phyloP scores from a whole-genome alignment of 53 echinoderm and acorn worm species.

The Temnopleurus reevesii region DNA sequence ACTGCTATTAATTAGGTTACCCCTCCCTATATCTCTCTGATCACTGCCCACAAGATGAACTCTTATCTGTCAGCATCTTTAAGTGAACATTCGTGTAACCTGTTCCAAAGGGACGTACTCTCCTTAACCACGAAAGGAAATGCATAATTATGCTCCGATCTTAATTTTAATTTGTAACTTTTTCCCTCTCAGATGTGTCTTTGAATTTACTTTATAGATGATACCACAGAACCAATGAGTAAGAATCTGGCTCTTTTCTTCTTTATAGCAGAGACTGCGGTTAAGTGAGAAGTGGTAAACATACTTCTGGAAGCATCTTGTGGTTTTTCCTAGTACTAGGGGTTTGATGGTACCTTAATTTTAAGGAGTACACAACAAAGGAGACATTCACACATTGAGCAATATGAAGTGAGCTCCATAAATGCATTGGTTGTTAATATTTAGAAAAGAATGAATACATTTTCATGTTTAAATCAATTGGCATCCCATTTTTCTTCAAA shows the following conservation, averaged over 20 bases:
- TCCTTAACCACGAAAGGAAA: not conserved
- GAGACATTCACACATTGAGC: no score
- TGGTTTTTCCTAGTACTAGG: not conserved
- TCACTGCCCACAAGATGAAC: not conserved
- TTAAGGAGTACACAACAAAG: no score
- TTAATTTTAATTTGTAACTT: not conserved
- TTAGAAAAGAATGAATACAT: no score
- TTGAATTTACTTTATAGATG: not conserved
- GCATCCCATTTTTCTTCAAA: no score
- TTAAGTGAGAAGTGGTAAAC: not conserved
- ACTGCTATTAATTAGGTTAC: not conserved
- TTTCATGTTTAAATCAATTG: no score
- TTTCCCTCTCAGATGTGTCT: not conserved
- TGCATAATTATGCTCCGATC: not conserved
- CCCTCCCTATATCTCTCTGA: not conserved
- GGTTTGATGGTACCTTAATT: not conserved
- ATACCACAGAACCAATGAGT: constrained; percentile 6
- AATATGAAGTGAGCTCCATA: no score
- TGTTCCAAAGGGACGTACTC: not conserved
- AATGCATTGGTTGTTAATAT: no score
- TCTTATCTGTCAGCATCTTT: not conserved
- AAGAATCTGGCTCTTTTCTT: no score
- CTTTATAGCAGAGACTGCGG: not conserved
- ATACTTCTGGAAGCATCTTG: not conserved
- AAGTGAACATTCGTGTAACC: not conserved